A percentile compares a stretch with the other conserved stretches of the same genome.
Conservation (phyloP, 2,888 invertebrate species). For the Tetranychus piercei region DNA sequence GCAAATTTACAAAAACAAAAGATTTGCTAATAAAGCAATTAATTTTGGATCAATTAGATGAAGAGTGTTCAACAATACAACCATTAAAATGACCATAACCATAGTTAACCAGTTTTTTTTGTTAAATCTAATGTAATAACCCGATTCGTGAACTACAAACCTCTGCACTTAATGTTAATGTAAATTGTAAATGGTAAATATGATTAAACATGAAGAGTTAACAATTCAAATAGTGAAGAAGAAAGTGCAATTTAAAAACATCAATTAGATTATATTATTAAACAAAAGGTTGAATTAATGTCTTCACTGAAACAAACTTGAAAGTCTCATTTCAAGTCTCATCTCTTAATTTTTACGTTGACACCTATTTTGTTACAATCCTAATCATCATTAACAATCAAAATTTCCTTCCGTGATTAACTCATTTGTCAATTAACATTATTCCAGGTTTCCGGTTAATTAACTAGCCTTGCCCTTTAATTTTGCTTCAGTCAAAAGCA, state of each 20-base stretch:
- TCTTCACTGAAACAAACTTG: no score
- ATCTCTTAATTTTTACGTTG: not conserved
- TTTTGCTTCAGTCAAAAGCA: no score
- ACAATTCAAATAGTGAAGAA: no score
- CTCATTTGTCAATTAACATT: not conserved
- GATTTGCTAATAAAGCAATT: not conserved
- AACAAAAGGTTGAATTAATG: no score
- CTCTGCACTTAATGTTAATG: no score
- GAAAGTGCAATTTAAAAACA: not conserved
- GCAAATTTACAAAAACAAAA: not conserved
- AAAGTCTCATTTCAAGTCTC: not conserved
- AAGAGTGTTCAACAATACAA: not conserved
- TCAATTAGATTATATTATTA: not conserved
- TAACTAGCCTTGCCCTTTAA: slow-evolving; percentile 1
- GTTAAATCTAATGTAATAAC: not conserved
- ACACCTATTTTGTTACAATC: not conserved
- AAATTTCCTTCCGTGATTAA: not conserved
- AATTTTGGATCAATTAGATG: not conserved
- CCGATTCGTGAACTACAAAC: not conserved
- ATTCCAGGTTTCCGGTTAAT: not conserved
- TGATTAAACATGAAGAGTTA: no score
- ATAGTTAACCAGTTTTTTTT: not conserved
- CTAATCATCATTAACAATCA: not conserved
- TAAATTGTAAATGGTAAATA: no score
- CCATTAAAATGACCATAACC: not conserved